These are phyloP conservation scores for Drosophila pectinifera DNA, from an alignment of 1,140 invertebrate genomes.

Conservation along the genomic window DNA sequence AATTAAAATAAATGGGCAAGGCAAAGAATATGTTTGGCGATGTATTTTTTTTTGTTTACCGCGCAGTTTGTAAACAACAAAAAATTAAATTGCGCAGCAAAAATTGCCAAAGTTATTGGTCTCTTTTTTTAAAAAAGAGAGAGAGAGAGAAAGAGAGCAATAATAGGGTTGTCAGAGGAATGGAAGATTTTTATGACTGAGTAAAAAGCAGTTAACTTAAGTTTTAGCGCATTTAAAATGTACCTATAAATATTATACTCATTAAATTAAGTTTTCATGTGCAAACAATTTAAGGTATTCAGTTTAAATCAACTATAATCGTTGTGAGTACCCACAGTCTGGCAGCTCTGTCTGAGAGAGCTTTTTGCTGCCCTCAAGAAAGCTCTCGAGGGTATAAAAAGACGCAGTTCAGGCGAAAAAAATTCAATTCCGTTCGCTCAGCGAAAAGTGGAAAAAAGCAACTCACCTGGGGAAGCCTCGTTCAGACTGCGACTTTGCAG, in stretches of 20 bases:
- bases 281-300: not conserved
- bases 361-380: conserved; percentile 14
- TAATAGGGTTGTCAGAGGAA: conserved; percentile 1
- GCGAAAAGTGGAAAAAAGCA: conserved; percentile 21
- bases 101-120: conserved; percentile 29
- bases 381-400: conserved; percentile 57
- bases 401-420: conserved; percentile 11
- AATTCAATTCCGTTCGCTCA: conserved; percentile 48
- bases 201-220: too few relatives aligned
- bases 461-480: conserved; percentile 4
- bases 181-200: not conserved
- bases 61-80: conserved; percentile 78
- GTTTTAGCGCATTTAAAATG: too few relatives aligned
- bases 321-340: not conserved
- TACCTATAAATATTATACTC: too few relatives aligned
- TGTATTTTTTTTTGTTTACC: conserved; percentile 73
- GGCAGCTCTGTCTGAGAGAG: conserved; percentile 26
- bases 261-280: too few relatives aligned
- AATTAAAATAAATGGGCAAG: conserved; percentile 65
- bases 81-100: conserved; percentile 80
- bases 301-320: not conserved
- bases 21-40: conserved; percentile 67
- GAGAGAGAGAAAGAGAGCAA: not conserved
- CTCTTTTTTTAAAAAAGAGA: not conserved
- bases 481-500: conserved; percentile 27